A percentile compares a stretch with the other conserved stretches of the same genome.
Conservation (phyloP, 2,113 vertebrate genomes). For the Rutilus rutilus region DNA sequence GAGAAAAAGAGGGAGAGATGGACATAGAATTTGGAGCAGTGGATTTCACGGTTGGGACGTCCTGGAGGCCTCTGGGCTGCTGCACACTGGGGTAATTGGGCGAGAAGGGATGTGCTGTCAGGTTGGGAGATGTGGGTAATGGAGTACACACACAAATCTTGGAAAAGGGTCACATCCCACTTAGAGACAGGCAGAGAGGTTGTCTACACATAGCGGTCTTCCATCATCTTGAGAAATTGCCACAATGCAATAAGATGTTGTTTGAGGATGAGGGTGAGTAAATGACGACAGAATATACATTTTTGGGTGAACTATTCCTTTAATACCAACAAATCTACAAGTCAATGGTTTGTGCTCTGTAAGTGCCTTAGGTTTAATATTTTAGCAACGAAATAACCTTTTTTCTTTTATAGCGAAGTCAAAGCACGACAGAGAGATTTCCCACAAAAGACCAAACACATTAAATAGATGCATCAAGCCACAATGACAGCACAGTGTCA, state of each 20-base stretch:
- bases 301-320: not conserved
- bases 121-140: conserved; percentile 36
- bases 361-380: conserved; percentile 9
- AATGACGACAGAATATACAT: not conserved
- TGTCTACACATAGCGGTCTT: not conserved
- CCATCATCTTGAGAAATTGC: not conserved
- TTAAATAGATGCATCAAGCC: conserved; percentile 23
- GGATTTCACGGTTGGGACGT: not conserved
- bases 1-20: not conserved
- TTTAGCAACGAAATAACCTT: conserved; percentile 1
- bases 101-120: conserved; percentile 24
- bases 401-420: conserved; percentile 23
- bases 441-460: conserved; percentile 27
- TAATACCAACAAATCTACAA: not conserved
- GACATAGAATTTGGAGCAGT: conserved; percentile 4
- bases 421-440: not conserved
- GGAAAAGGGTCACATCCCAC: not conserved
- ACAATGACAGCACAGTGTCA: conserved; percentile 14
- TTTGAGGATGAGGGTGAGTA: not conserved
- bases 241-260: not conserved
- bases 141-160: conserved; percentile 38
- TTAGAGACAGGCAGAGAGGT: conserved; percentile 8
- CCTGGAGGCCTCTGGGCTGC: conserved; percentile 2
- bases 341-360: conserved; percentile 10
- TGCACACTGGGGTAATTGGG: conserved; percentile 38